Percentiles rank a stretch among this genome's conserved stretches.
Evolutionary conservation across 2,888 invertebrate genomes (phyloP).

Genomic region (Troides helena): DNA sequence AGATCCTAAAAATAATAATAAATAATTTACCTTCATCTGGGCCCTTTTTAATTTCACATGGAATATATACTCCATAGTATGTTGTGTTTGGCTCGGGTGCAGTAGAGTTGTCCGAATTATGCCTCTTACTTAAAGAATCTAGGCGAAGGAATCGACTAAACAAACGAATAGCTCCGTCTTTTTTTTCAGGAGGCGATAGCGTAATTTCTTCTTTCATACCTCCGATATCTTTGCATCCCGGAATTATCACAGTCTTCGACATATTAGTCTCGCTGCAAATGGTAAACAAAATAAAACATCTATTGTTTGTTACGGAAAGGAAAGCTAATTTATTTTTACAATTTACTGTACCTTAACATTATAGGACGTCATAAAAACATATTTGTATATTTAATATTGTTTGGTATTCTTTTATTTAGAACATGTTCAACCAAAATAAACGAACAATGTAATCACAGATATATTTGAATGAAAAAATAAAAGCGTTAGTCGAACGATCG

Average conservation of each 20-base stretch:
- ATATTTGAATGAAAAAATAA: constrained; percentile 50
- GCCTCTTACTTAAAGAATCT: constrained; percentile 59
- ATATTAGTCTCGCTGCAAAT: constrained; percentile 60
- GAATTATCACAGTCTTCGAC: constrained; percentile 71
- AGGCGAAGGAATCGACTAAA: constrained; percentile 65
- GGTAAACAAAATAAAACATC: constrained; percentile 60
- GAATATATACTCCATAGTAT: constrained; percentile 77
- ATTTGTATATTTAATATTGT: constrained; percentile 37
- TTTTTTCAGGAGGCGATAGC: constrained; percentile 63
- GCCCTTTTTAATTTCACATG: constrained; percentile 76
- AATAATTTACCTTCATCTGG: constrained; percentile 68
- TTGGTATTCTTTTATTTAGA: constrained; percentile 40
- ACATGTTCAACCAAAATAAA: constrained; percentile 45
- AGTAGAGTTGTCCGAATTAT: constrained; percentile 52
- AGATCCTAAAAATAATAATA: neutral
- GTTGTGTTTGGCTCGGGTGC: constrained; percentile 55
- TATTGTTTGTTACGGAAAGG: constrained; percentile 74
- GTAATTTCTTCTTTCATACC: constrained; percentile 65
- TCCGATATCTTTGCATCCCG: constrained; percentile 66
- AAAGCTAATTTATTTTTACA: constrained; percentile 64
- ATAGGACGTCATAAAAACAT: constrained; percentile 66
- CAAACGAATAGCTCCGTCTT: constrained; percentile 64
- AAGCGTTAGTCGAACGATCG: constrained; percentile 49
- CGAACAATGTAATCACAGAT: constrained; percentile 42
- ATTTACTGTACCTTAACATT: constrained; percentile 45